Evolutionary conservation across 2,888 invertebrate genomes (phyloP), one percentile per base, ranked within the genome.

Genomic region (Eupelmus urozonus): DNA sequence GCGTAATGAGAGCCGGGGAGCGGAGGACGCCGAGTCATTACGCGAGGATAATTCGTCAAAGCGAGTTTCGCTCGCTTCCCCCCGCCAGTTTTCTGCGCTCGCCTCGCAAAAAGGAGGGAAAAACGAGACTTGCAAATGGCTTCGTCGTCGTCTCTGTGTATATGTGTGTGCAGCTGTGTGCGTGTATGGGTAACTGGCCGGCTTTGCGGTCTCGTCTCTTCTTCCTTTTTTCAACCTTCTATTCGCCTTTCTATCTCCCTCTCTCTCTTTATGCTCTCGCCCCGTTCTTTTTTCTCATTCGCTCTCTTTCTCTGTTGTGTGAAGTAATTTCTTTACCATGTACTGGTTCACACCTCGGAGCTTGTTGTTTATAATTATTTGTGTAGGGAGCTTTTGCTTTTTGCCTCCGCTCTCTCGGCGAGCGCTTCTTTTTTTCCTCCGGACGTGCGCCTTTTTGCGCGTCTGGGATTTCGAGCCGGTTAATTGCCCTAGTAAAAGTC

Each of bases 201-300:
- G 57, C 81, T 76, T 83, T 82, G 83, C 79, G 83, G 84, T 82
- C 53, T 59, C 20, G 11, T 20, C 45, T 53, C 40, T 34, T 74
- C 34, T 55, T 73, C 42, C 45, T 69, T 51, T 55, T 70, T 27
- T 57, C n/a, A 53, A 7, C 20, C 18, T n/a, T 40, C 55, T 18
- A n/a, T 70, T 40, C 51, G 3, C 7, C 25, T 20, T 16, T 29
- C 34, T 42, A 16, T 25, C 42, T 42, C 42, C 18, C 4, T n/a
- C 53, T 59, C 27, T 73, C 27, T 74, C 23, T 62, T n/a, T n/a
- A n/a, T n/a, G n/a, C n/a, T n/a, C n/a, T n/a, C 40, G 23, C 25
- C 60, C 57, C 51, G 25, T 45, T 70, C 69, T 18, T 63, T 2
- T 53, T 25, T 57, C 23, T 13, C 18, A 40, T 18, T 11, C 29